Conservation (phyloP, 1,140 invertebrate genomes). For the Teleopsis dalmanni region DNA sequence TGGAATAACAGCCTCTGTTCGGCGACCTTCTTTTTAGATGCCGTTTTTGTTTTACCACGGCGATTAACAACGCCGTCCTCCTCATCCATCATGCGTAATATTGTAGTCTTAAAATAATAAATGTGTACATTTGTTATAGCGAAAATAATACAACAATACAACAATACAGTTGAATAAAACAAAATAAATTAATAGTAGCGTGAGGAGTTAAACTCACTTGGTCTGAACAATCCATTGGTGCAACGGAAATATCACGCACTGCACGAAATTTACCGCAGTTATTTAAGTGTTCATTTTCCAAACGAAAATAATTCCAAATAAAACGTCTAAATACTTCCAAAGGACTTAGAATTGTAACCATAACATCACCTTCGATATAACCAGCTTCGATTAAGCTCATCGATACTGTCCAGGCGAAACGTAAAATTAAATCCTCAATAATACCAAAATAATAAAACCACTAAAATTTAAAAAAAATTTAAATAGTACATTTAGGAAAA, state of each 20-base stretch:
- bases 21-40: slow-evolving; percentile 29
- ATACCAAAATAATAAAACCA: slow-evolving; percentile 97
- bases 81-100: slow-evolving; percentile 94
- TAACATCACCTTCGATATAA: slow-evolving; percentile 63
- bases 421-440: slow-evolving; percentile 86
- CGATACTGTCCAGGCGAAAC: slow-evolving; percentile 74
- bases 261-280: slow-evolving; percentile 91
- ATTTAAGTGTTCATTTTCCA: slow-evolving; percentile 91
- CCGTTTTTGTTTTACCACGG: slow-evolving; percentile 26
- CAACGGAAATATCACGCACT: slow-evolving; percentile 82
- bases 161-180: not conserved
- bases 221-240: slow-evolving; percentile 71
- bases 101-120: slow-evolving; percentile 51
- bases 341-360: slow-evolving; percentile 68
- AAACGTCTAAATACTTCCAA: slow-evolving; percentile 80
- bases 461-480: slow-evolving; percentile 56
- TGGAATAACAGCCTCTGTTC: slow-evolving; percentile 33
- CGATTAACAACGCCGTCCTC: slow-evolving; percentile 74
- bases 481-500: not conserved
- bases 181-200: too few species aligned
- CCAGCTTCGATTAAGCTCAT: slow-evolving; percentile 70
- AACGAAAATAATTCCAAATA: slow-evolving; percentile 88
- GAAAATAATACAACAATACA: not conserved
- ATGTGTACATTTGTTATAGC: not conserved
- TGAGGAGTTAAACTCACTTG: slow-evolving; percentile 46